Percentiles rank a stretch among this genome's conserved stretches.
These are phyloP conservation scores for Nettapus auritus DNA, from an alignment of 2,113 vertebrate species.

Conservation along the genomic window DNA sequence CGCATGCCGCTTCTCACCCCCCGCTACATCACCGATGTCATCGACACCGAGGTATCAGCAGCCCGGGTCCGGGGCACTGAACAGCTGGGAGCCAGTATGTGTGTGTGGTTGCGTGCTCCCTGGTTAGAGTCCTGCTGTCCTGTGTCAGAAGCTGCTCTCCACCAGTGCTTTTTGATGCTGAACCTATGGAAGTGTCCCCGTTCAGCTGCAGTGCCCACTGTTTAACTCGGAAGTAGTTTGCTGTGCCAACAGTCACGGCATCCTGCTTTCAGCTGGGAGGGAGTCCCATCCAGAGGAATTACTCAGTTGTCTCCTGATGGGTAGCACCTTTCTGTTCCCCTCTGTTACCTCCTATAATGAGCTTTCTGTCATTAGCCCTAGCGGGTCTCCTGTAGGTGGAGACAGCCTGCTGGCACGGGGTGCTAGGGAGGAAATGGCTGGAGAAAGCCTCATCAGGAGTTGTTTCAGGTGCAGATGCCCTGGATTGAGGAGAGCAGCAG, in stretches of 20 bases:
- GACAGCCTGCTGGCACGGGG: background rate
- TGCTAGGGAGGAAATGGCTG: background rate
- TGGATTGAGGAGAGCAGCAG: background rate
- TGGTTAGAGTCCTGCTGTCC: background rate
- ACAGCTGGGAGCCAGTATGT: background rate
- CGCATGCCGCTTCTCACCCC: slow-evolving; percentile 96
- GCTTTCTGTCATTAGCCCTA: accelerated
- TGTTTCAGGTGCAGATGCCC: background rate
- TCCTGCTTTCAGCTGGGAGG: background rate
- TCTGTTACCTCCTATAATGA: background rate
- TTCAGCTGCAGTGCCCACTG: background rate
- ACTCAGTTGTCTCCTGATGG: background rate
- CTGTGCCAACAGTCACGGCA: background rate
- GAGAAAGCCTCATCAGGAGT: background rate
- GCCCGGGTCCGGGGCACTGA: accelerated
- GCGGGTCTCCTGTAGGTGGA: background rate
- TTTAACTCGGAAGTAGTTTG: background rate
- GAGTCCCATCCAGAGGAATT: background rate
- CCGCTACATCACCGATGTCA: slow-evolving; percentile 97
- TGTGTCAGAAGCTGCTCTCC: accelerated
- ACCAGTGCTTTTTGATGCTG: background rate
- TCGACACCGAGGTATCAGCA: slow-evolving; percentile 90
- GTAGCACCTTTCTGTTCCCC: background rate
- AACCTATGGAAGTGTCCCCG: background rate
- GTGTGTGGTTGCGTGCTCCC: accelerated